Evolutionary conservation across 2,888 invertebrate species (phyloP).

Genomic region (Sisyra terminalis): DNA sequence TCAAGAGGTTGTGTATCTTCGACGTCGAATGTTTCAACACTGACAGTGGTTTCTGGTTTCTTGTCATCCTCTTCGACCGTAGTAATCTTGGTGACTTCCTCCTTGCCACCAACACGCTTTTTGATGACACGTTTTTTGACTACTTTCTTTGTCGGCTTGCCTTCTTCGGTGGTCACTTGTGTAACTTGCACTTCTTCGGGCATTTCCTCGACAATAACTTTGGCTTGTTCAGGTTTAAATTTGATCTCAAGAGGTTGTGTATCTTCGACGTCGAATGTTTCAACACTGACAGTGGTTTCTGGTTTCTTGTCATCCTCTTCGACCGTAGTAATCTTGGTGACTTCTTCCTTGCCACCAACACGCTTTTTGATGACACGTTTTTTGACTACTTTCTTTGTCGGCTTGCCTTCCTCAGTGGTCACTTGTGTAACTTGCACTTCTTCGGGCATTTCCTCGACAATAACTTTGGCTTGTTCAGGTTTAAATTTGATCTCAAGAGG

Average conservation of each 20-base stretch:
- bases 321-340: slow-evolving; percentile 12
- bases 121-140: slow-evolving; percentile 14
- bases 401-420: slow-evolving; percentile 18
- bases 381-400: slow-evolving; percentile 16
- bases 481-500: slow-evolving; percentile 13
- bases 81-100: slow-evolving; percentile 17
- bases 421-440: slow-evolving; percentile 24
- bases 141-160: not conserved
- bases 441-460: slow-evolving; percentile 24
- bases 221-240: slow-evolving; percentile 9
- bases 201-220: slow-evolving; percentile 13
- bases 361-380: slow-evolving; percentile 20
- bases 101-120: slow-evolving; percentile 16
- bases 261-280: slow-evolving; percentile 19
- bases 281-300: slow-evolving; percentile 11
- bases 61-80: slow-evolving; percentile 14
- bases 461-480: slow-evolving; percentile 14
- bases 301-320: slow-evolving; percentile 15
- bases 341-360: slow-evolving; percentile 17
- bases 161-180: slow-evolving; percentile 1
- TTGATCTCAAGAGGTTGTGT: slow-evolving; percentile 10
- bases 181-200: slow-evolving; percentile 13
- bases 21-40: slow-evolving; percentile 11
- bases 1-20: slow-evolving; percentile 14
- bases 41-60: slow-evolving; percentile 13